Base-by-base conservation (phyloP, 2,797 vertebrate genomes). In the Meriones psammophilus region DNA sequence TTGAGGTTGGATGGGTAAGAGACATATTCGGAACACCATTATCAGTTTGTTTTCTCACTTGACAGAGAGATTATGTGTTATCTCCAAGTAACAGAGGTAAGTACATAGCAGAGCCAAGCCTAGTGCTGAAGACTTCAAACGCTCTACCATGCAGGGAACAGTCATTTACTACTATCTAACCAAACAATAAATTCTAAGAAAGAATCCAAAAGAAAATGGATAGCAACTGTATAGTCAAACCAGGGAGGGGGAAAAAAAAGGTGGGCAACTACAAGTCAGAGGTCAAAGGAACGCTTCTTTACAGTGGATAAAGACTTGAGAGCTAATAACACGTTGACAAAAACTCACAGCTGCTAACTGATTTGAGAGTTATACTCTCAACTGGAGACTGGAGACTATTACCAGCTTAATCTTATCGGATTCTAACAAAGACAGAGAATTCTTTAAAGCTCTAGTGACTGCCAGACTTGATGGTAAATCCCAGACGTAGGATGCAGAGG, bases 11-110 rank as follows among this genome's bases (percentile, higher is more conserved):
- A 14, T 85, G 39, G 50, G 33, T n/a, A 85, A 90, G 15, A 24
- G 62, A 68, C 26, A 50, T 60, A 92, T 66, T 69, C 80, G 80
- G 62, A 50, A 94, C 90, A 96, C 26, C 74, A 36, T 87, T 46
- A 89, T 8, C 71, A 36, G n/a, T 80, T 92, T 91, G 24, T 84
- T 87, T 94, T 33, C 46, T 84, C 30, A 62, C 78, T 54, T 88
- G 85, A 94, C 66, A 91, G 66, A 95, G 36, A 93, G 78, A 81
- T 46, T 42, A 73, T 13, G 18, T 22, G 56, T 73, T 56, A 88
- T 69, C 54, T 87, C 92, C 85, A 88, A 92, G 62, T 92, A 92
- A 94, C 33, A 96, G 80, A 96, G 76, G 20, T 93, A 64, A 93
- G 22, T n/a, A 84, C 62, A 77, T 0, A 85, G 68, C 64, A 90